Evolutionary conservation across 2,888 invertebrate species (phyloP), one percentile per base, ranked within the genome.

Genomic region (Drosophila stalkeri): DNA sequence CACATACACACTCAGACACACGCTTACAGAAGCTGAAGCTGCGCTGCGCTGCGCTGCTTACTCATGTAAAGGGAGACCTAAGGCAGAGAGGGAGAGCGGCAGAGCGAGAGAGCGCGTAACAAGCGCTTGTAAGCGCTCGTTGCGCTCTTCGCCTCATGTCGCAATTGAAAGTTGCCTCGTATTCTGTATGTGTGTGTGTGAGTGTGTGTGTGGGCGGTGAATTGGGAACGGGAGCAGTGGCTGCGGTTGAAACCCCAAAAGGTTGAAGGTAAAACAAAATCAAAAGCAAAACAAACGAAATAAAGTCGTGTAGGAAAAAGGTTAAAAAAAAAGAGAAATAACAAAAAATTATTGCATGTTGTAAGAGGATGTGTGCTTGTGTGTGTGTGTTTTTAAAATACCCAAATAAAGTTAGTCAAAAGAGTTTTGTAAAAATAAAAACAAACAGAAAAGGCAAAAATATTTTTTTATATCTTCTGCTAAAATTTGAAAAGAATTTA

Each of bases 201-300:
- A n/a, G 64, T 54, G 49, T 61, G 64, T 71, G 20, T 52, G 64
- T 73, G 70, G 64, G 73, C 51, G 60, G 67, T 31, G 68, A 18
- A 73, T 23, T 47, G 65, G 62, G 57, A 70, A 59, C 20, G 74
- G 57, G 55, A 52, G 27, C 56, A 60, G 35, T 54, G 51, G 51
- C 68, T 67, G 66, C 51, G 62, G 69, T 59, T 65, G 82, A 82
- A 77, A 77, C 77, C 82, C 74, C 86, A 82, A 86, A 86, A 86
- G 86, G 86, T 88, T 87, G 90, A 86, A 86, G 89, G 86, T 89
- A 86, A 89, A 75, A 81, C 71, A 75, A 73, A 80, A 77, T 65
- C 66, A 77, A 79, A 75, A 75, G 46, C 71, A 82, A 73, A 82
- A 79, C 75, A 84, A 86, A 79, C 75, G 57, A 83, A 78, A 86